Percentiles rank a stretch among this genome's conserved stretches.
Evolutionary conservation across 2,888 invertebrate genomes (phyloP).

Genomic region (Tribolium freemani): DNA sequence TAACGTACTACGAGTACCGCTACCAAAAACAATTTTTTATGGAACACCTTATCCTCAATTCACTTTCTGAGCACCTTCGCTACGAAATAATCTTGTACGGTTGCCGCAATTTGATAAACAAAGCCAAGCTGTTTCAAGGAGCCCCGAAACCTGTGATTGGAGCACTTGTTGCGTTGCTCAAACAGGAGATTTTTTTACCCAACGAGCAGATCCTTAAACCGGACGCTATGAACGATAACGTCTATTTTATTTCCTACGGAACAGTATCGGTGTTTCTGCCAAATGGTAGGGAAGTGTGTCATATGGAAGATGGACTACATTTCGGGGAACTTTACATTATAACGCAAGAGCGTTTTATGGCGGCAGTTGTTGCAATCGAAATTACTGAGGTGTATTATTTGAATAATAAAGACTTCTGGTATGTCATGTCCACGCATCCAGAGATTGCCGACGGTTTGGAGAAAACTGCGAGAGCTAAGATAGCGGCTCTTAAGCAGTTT

Average conservation of each 20-base stretch:
- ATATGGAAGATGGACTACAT: conserved; percentile 71
- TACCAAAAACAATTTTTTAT: conserved; percentile 71
- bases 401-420: conserved; percentile 52
- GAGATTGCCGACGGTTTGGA: conserved; percentile 64
- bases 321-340: conserved; percentile 65
- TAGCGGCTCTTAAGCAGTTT: neutral
- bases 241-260: conserved; percentile 71
- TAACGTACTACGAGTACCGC: conserved; percentile 70
- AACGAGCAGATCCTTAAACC: conserved; percentile 68
- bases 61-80: conserved; percentile 62
- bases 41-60: conserved; percentile 64
- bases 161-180: conserved; percentile 65
- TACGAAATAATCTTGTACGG: conserved; percentile 68
- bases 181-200: conserved; percentile 66
- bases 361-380: conserved; percentile 58
- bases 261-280: conserved; percentile 67
- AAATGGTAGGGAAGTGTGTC: conserved; percentile 69
- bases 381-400: conserved; percentile 61
- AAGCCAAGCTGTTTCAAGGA: conserved; percentile 67
- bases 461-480: conserved; percentile 55
- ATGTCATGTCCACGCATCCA: conserved; percentile 58
- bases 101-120: conserved; percentile 68
- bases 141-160: conserved; percentile 64
- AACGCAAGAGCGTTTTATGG: conserved; percentile 34
- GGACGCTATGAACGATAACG: conserved; percentile 64